Percentiles rank a stretch among this genome's conserved stretches.
Conservation (phyloP, 2,113 vertebrate genomes). For the Girardinichthys multiradiatus region DNA sequence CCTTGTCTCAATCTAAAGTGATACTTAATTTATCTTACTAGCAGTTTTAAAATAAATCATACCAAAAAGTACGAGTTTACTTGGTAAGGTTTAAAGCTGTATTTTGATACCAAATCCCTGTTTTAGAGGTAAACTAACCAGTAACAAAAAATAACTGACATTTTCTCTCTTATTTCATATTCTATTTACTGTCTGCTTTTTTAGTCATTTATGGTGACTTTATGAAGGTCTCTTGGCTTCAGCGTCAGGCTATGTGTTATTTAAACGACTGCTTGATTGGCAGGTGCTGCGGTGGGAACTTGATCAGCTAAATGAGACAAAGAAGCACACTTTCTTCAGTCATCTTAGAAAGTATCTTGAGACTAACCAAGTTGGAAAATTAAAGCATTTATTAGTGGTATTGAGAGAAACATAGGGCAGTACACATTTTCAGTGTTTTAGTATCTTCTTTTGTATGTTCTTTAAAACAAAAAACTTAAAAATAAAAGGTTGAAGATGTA, state of each 20-base stretch:
- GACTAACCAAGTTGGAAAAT: too few relatives aligned
- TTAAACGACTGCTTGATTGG: slow-evolving; percentile 43
- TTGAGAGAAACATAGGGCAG: too few relatives aligned
- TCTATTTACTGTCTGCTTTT: slow-evolving; percentile 28
- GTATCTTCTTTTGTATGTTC: neutral
- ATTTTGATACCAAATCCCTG: neutral
- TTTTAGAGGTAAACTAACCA: slow-evolving; percentile 36
- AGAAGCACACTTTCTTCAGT: neutral
- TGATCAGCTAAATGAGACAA: neutral
- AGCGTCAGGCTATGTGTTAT: slow-evolving; percentile 21
- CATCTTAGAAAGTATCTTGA: too few relatives aligned
- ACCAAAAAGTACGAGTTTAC: neutral
- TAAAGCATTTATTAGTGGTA: neutral
- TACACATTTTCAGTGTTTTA: neutral
- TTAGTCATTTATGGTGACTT: slow-evolving; percentile 13
- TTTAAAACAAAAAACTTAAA: too few relatives aligned
- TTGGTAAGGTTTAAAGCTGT: neutral
- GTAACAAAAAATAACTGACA: slow-evolving; percentile 35
- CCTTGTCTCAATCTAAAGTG: too few relatives aligned
- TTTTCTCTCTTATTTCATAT: slow-evolving; percentile 48
- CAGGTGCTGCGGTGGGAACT: slow-evolving; percentile 25
- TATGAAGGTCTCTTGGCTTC: slow-evolving; percentile 7
- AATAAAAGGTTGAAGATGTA: too few relatives aligned
- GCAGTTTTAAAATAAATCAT: neutral
- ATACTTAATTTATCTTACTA: neutral